Base-by-base conservation (phyloP, 2,888 invertebrate genomes). In the Drosophila rubida region DNA sequence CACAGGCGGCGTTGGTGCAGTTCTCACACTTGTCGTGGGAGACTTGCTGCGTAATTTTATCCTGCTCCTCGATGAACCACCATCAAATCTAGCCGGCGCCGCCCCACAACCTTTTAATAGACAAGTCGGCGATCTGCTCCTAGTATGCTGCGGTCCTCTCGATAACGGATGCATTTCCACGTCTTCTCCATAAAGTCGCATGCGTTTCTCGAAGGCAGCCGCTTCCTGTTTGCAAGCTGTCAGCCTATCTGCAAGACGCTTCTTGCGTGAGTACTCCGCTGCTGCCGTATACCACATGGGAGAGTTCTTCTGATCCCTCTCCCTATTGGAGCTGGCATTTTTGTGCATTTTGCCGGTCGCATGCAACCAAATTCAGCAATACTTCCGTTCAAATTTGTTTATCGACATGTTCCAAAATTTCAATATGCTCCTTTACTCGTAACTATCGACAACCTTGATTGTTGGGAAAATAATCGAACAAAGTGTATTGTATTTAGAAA, bases 321-420 rank as follows among this genome's bases (percentile, higher is more conserved):
- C 32, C 30, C 42, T 45, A n/a, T 14, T 37, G 37, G 23, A 5
- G 30, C 14, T 57, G 27, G 25, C 69, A 81, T 62, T 61, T 61
- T 48, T 62, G 22, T 45, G 54, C 50, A 66, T 80, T 70, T 55
- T 51, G 42, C 41, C 59, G 37, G 22, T 39, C 46, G 27, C 39
- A 37, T 55, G 49, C 59, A 68, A 70, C 53, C 57, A 32, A 75
- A 67, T 86, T 88, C 37, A 69, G 76, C 67, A 88, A 83, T 68
- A 48, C 61, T 88, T 83, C 67, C 80, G 73, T 53, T 66, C 27
- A 62, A 86, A 66, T 62, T 83, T 59, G 41, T 51, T 63, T 67
- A 50, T 32, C 50, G 27, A 44, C 83, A 86, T 75, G 19, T 59
- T 88, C 51, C 45, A 13, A 58, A 75, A 76, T 46, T 65, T 66